A percentile compares a stretch with the other conserved stretches of the same genome.
phyloP scores from a whole-genome alignment of 1,140 invertebrate genomes.

The Caenorhabditis remanei region DNA sequence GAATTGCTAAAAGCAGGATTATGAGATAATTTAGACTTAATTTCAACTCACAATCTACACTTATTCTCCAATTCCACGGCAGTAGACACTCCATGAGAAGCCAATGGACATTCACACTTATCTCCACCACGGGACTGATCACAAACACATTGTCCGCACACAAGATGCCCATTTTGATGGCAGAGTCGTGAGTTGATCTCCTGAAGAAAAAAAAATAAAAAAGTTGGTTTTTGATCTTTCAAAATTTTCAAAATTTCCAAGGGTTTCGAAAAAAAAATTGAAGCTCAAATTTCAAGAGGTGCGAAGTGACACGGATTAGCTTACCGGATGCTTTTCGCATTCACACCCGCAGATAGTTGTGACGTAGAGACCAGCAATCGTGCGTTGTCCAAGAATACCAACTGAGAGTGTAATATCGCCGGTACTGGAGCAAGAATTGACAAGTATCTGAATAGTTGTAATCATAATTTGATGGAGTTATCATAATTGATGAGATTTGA shows the following conservation, averaged over 20 bases:
- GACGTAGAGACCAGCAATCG: slow-evolving; percentile 74
- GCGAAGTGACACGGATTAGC: slow-evolving; percentile 66
- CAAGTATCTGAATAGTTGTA: slow-evolving; percentile 55
- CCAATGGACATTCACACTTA: slow-evolving; percentile 75
- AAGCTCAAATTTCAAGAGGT: slow-evolving; percentile 16
- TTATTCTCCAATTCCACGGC: slow-evolving; percentile 70
- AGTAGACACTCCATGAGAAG: slow-evolving; percentile 71
- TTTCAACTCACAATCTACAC: slow-evolving; percentile 71
- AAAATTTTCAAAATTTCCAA: neutral
- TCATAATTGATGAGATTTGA: too few relatives aligned
- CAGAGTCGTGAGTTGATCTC: slow-evolving; percentile 70
- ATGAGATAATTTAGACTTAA: neutral
- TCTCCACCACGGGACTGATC: slow-evolving; percentile 68
- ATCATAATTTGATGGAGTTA: neutral
- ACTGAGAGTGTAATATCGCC: slow-evolving; percentile 74
- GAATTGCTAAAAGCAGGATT: slow-evolving; percentile 44
- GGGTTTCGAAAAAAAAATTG: too few relatives aligned
- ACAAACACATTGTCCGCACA: slow-evolving; percentile 74
- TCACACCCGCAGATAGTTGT: slow-evolving; percentile 77
- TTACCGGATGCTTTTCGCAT: slow-evolving; percentile 71
- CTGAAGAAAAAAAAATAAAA: slow-evolving; percentile 40
- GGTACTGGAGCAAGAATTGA: slow-evolving; percentile 70
- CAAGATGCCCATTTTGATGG: slow-evolving; percentile 69
- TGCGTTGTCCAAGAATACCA: slow-evolving; percentile 75
- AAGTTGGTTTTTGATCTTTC: neutral